These are phyloP conservation scores for Metopia argyrocephala DNA, from an alignment of 2,888 invertebrate genomes.

Conservation along the genomic window DNA sequence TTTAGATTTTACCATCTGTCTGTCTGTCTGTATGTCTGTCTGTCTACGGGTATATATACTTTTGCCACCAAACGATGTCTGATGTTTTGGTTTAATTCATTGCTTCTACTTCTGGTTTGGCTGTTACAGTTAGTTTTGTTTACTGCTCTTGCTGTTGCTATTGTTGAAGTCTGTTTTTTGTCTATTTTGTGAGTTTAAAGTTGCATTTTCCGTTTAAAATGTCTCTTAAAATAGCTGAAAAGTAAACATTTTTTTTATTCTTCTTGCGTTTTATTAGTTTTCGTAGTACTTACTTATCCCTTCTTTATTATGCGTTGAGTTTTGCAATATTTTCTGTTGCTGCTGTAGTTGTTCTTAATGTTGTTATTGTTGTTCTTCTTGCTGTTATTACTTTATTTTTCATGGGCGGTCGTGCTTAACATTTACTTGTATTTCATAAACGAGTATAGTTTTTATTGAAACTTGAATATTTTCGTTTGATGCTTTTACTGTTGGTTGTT, in stretches of 20 bases:
- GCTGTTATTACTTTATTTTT: constrained; percentile 38
- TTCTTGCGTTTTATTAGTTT: constrained; percentile 18
- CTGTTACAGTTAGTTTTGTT: constrained; percentile 4
- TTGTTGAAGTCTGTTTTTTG: constrained; percentile 48
- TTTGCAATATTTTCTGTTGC: constrained; percentile 41
- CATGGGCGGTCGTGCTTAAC: constrained; percentile 57
- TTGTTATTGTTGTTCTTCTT: constrained; percentile 20
- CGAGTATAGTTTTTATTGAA: constrained; percentile 6
- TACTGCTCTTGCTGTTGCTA: constrained; percentile 10
- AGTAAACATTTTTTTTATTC: constrained; percentile 40
- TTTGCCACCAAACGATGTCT: not conserved
- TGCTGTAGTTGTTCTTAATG: not conserved
- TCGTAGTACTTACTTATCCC: constrained; percentile 32
- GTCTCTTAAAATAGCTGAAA: constrained; percentile 53
- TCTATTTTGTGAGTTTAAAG: constrained; percentile 45
- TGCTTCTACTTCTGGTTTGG: constrained; percentile 16
- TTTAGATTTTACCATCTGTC: not conserved
- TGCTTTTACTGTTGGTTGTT: constrained; percentile 18
- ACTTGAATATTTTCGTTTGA: constrained; percentile 37
- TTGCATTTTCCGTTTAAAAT: constrained; percentile 35
- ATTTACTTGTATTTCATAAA: constrained; percentile 45
- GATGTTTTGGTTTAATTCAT: constrained; percentile 22
- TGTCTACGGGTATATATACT: not conserved
- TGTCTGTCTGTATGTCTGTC: not conserved
- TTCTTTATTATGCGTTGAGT: constrained; percentile 56